Evolutionary conservation across 2,113 vertebrate species (phyloP).

Genomic region (Panthera leo): DNA sequence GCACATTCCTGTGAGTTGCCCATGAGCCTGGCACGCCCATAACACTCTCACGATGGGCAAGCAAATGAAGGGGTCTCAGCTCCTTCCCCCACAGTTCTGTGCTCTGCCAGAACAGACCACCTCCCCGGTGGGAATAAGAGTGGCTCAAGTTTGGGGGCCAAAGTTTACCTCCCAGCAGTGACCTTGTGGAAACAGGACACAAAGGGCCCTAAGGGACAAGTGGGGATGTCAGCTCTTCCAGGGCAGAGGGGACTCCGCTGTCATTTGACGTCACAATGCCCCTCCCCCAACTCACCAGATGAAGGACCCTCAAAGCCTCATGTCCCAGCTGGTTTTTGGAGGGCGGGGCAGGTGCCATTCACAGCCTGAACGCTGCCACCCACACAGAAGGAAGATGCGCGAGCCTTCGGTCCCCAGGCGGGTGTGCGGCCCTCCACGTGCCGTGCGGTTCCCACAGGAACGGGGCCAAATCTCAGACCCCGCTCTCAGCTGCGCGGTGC

Average conservation of each 20-base stretch:
- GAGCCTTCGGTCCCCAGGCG: not conserved
- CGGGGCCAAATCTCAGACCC: not conserved
- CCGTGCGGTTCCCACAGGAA: no score
- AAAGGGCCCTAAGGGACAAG: no score
- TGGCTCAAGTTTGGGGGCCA: not conserved
- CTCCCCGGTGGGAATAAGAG: fast-evolving
- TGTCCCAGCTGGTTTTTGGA: not conserved
- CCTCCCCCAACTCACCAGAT: not conserved
- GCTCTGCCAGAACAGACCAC: not conserved
- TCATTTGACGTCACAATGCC: no score
- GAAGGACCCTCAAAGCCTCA: not conserved
- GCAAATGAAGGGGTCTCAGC: no score
- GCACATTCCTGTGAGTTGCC: no score
- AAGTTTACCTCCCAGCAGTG: not conserved
- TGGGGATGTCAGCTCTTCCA: not conserved
- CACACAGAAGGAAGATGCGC: fast-evolving
- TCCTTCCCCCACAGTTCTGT: not conserved
- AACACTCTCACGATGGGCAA: no score
- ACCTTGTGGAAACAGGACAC: not conserved
- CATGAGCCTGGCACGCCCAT: fast-evolving
- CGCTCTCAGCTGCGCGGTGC: fast-evolving
- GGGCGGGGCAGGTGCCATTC: not conserved
- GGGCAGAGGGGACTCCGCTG: not conserved
- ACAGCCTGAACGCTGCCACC: fast-evolving
- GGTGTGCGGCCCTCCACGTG: no score